Percentiles rank a stretch among this genome's conserved stretches.
Conservation (phyloP, 2,113 vertebrate species). For the Sander vitreus region DNA sequence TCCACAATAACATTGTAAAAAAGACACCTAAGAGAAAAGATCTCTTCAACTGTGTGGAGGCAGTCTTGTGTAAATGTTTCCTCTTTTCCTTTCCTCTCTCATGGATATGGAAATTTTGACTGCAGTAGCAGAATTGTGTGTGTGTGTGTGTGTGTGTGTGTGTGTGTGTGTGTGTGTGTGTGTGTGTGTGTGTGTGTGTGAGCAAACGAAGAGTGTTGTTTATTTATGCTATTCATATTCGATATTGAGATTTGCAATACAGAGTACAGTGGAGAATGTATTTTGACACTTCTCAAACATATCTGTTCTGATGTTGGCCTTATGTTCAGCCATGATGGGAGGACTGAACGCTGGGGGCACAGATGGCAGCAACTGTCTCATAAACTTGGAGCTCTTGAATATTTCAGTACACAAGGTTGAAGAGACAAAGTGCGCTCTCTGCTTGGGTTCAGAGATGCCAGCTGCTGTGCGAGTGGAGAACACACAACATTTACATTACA, state of each 20-base stretch:
- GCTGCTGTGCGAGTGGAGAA: constrained; percentile 39
- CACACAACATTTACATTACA: constrained; percentile 41
- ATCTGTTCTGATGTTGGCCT: constrained; percentile 69
- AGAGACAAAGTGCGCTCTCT: constrained; percentile 64
- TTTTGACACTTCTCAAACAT: constrained; percentile 70
- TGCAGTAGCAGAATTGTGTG: constrained; percentile 36
- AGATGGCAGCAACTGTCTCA: constrained; percentile 74
- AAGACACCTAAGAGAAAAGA: constrained; percentile 74
- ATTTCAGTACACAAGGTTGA: constrained; percentile 67
- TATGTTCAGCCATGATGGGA: constrained; percentile 68
- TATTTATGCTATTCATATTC: constrained; percentile 64
- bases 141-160: constrained; percentile 23
- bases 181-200: constrained; percentile 20
- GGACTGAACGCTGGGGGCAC: constrained; percentile 67
- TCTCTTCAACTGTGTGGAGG: constrained; percentile 61
- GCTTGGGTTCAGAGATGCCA: constrained; percentile 50
- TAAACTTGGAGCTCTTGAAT: constrained; percentile 72
- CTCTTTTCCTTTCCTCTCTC: constrained; percentile 66
- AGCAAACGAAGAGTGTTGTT: constrained; percentile 58
- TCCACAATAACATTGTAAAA: constrained; percentile 72
- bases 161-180: constrained; percentile 23
- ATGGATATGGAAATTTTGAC: constrained; percentile 78
- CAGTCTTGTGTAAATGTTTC: constrained; percentile 78
- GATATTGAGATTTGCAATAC: constrained; percentile 68
- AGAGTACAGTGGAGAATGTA: constrained; percentile 49